These are phyloP conservation scores for Nothobranchius kuhntae DNA, from an alignment of 2,113 vertebrate genomes.

Conservation along the genomic window DNA sequence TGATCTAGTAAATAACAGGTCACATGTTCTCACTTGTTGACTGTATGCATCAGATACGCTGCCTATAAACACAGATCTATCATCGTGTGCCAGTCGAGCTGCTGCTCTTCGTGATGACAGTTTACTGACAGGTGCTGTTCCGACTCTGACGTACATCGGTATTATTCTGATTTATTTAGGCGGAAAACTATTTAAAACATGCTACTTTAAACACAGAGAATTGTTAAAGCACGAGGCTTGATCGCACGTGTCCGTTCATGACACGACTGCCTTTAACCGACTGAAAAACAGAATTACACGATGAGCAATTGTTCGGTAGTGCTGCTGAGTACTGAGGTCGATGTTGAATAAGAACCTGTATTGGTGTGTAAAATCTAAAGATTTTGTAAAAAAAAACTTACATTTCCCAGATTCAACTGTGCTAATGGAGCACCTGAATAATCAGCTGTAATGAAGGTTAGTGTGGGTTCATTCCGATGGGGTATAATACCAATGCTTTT, in stretches of 20 bases:
- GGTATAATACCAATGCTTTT: background rate
- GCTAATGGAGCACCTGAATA: background rate
- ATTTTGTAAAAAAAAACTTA: no score
- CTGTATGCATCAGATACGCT: background rate
- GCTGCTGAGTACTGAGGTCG: background rate
- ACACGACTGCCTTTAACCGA: background rate
- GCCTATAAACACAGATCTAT: conserved; percentile 12
- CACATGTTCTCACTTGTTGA: background rate
- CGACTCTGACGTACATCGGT: background rate
- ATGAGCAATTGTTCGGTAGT: background rate
- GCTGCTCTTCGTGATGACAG: background rate
- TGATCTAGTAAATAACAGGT: conserved; percentile 7
- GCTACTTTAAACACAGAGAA: background rate
- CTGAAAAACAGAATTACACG: background rate
- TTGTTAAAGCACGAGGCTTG: background rate
- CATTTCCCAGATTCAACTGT: no score
- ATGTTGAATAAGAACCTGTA: no score
- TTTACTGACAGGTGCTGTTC: conserved; percentile 19
- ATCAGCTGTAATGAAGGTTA: background rate
- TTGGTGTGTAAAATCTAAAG: no score
- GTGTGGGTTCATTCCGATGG: background rate
- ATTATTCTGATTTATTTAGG: conserved; percentile 38
- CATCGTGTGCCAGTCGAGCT: background rate
- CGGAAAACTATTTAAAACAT: conserved; percentile 15
- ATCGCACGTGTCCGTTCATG: background rate